phyloP scores from a whole-genome alignment of 2,888 invertebrate genomes.

The Uloborus plumipes region DNA sequence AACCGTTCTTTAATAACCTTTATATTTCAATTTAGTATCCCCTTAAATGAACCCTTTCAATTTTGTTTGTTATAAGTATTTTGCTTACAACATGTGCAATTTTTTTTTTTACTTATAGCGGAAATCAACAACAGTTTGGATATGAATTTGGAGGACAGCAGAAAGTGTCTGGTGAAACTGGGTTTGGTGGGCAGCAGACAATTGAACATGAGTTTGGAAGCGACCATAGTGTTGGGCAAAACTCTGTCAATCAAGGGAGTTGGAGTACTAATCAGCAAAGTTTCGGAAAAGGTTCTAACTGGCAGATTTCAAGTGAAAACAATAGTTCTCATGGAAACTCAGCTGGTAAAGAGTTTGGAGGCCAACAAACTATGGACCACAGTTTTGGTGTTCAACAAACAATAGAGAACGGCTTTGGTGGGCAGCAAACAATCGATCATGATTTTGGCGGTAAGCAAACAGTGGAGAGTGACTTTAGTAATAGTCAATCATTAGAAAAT shows the following conservation, averaged over 20 bases:
- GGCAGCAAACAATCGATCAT: constrained; percentile 7
- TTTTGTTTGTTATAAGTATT: too few species aligned
- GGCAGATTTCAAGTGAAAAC: too few species aligned
- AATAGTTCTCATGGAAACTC: too few species aligned
- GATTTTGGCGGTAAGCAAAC: constrained; percentile 4
- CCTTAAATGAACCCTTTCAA: too few species aligned
- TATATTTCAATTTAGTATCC: too few species aligned
- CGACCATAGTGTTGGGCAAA: background rate
- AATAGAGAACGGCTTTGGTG: constrained; percentile 5
- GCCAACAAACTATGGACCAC: constrained; percentile 6
- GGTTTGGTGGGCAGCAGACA: constrained; percentile 9
- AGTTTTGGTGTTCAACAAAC: constrained; percentile 13
- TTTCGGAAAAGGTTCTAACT: too few species aligned
- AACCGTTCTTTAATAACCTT: too few species aligned
- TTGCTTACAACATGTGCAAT: too few species aligned
- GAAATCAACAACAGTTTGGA: too few species aligned
- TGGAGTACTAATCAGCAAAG: too few species aligned
- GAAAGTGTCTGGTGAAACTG: background rate
- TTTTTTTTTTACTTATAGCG: too few species aligned
- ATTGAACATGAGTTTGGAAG: constrained; percentile 18
- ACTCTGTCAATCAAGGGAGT: background rate
- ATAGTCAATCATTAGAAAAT: background rate
- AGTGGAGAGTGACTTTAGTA: background rate
- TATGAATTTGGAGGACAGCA: too few species aligned
- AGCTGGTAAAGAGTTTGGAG: constrained; percentile 18